phyloP scores from a whole-genome alignment of 2,797 vertebrate genomes.

The Channallabes apus region DNA sequence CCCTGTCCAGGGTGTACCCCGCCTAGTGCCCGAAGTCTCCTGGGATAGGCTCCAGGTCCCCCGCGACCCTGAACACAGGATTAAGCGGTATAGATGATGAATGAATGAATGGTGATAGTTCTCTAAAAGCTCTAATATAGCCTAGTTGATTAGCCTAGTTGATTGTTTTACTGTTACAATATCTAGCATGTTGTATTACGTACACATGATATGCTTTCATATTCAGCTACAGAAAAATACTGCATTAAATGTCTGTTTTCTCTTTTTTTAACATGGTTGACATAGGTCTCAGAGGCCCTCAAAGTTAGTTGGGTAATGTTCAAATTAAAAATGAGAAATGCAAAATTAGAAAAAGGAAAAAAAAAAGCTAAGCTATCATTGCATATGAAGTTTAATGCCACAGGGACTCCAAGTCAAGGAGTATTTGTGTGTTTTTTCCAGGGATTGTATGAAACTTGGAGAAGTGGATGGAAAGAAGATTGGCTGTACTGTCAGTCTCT shows the following conservation, averaged over 20 bases:
- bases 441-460: conserved; percentile 98
- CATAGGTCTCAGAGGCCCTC: too few species aligned
- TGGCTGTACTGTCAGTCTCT: conserved; percentile 95
- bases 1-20: too few species aligned
- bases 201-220: neutral
- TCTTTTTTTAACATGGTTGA: too few species aligned
- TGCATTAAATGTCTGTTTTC: neutral
- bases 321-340: too few species aligned
- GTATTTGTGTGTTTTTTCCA: conserved; percentile 57
- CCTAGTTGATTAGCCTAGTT: neutral
- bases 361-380: neutral
- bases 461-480: conserved; percentile 99
- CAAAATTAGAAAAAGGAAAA: too few species aligned
- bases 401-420: neutral
- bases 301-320: too few species aligned
- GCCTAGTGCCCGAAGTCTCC: too few species aligned
- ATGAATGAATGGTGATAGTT: too few species aligned
- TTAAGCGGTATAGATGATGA: too few species aligned
- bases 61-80: too few species aligned
- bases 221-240: neutral
- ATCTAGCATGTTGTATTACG: neutral
- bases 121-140: neutral
- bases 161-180: neutral
- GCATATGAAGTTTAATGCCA: neutral
- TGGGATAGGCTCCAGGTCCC: too few species aligned